These are phyloP conservation scores for Chaunax sp. DNA, from an alignment of 2,797 vertebrate species.

Conservation along the genomic window DNA sequence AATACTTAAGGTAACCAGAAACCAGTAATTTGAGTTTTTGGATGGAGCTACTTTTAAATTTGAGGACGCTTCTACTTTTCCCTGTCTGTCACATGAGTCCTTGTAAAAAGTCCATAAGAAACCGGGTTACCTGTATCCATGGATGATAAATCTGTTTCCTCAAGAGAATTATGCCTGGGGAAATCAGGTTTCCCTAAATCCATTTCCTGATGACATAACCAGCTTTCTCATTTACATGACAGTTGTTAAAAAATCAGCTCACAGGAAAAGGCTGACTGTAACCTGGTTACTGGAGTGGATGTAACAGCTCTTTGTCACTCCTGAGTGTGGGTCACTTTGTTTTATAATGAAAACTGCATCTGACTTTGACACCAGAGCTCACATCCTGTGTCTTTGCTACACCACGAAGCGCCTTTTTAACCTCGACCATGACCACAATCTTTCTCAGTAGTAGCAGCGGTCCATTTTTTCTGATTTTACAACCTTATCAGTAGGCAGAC, in stretches of 20 bases:
- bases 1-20: no score
- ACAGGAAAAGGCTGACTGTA: neutral
- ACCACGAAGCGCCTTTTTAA: neutral
- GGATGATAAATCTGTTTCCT: neutral
- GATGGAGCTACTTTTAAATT: neutral
- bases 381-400: neutral
- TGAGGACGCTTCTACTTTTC: neutral
- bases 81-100: neutral
- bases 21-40: no score
- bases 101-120: neutral
- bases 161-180: neutral
- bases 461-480: neutral
- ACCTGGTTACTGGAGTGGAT: neutral
- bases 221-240: neutral
- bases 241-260: neutral
- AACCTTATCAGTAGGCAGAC: neutral
- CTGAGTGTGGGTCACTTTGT: neutral
- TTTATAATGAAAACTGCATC: neutral
- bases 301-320: neutral
- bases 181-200: neutral
- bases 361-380: slow-evolving; percentile 14
- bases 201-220: neutral
- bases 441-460: neutral
- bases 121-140: neutral
- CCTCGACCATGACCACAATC: neutral